Percentiles rank a stretch among this genome's conserved stretches.
Conservation (phyloP, 2,113 vertebrate genomes). For the Bagarius yarrelli region DNA sequence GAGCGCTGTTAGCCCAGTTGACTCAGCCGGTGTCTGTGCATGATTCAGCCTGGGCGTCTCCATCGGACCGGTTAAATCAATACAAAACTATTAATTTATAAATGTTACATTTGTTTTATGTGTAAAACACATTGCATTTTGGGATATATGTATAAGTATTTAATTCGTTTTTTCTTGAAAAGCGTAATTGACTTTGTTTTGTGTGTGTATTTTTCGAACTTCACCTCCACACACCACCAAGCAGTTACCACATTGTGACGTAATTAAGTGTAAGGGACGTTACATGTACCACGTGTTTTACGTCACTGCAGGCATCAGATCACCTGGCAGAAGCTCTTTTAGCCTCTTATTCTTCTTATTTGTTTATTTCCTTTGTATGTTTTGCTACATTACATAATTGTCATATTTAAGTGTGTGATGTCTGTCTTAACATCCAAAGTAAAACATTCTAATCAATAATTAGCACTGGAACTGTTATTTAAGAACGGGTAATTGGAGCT, state of each 20-base stretch:
- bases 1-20: not conserved
- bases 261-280: not conserved
- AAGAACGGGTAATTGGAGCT: no score
- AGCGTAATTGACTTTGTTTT: not conserved
- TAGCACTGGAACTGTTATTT: no score
- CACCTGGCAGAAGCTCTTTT: not conserved
- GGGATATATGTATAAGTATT: not conserved
- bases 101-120: not conserved
- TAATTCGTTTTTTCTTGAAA: not conserved
- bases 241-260: not conserved
- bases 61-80: not conserved
- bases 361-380: not conserved
- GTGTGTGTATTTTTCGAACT: not conserved
- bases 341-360: not conserved
- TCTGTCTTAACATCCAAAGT: not conserved
- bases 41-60: slow-evolving; percentile 20
- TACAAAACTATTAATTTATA: not conserved
- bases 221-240: not conserved
- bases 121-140: not conserved
- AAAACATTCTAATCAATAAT: not conserved
- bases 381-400: not conserved
- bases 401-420: not conserved
- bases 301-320: not conserved
- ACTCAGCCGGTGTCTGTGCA: not conserved
- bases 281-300: not conserved